Percentiles rank a stretch among this genome's conserved stretches.
phyloP scores from a whole-genome alignment of 2,888 invertebrate genomes.

The Vandiemenella viatica region DNA sequence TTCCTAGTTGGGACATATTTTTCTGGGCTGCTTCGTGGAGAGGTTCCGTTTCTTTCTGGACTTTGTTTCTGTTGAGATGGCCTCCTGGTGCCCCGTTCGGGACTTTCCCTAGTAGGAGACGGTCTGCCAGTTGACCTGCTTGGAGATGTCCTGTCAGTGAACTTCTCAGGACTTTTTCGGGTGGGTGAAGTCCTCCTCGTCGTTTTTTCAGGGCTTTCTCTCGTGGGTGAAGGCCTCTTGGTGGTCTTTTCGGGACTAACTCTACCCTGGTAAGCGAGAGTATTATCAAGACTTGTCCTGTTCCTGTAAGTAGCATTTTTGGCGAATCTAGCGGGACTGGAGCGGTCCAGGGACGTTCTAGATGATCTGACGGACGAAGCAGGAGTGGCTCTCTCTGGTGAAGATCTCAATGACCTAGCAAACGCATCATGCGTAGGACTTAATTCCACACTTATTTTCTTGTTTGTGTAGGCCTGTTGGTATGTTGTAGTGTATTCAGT shows the following conservation, averaged over 20 bases:
- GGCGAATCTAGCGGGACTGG: constrained; percentile 11
- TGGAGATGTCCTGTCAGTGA: constrained; percentile 13
- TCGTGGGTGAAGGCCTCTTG: constrained; percentile 15
- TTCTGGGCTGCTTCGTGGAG: background rate
- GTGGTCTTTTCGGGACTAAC: background rate
- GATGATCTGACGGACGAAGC: constrained; percentile 20
- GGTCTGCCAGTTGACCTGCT: constrained; percentile 10
- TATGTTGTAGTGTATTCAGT: constrained; percentile 43
- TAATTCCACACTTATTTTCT: constrained; percentile 42
- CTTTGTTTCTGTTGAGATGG: constrained; percentile 4
- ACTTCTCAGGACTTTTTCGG: constrained; percentile 14
- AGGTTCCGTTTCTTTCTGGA: constrained; percentile 7
- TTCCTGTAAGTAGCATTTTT: constrained; percentile 8
- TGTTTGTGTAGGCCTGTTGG: constrained; percentile 37
- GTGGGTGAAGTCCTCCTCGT: constrained; percentile 16
- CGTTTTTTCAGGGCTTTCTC: constrained; percentile 10
- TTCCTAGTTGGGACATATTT: background rate
- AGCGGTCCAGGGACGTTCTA: constrained; percentile 24
- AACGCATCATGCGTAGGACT: constrained; percentile 64
- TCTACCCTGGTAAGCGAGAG: constrained; percentile 11
- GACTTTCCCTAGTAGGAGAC: constrained; percentile 8
- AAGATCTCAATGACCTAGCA: constrained; percentile 51
- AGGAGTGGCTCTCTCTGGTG: constrained; percentile 33
- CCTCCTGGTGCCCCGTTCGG: constrained; percentile 4
- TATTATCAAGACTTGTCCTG: constrained; percentile 13